These are phyloP conservation scores for Cabera pusaria DNA, from an alignment of 2,888 invertebrate genomes.

Conservation along the genomic window DNA sequence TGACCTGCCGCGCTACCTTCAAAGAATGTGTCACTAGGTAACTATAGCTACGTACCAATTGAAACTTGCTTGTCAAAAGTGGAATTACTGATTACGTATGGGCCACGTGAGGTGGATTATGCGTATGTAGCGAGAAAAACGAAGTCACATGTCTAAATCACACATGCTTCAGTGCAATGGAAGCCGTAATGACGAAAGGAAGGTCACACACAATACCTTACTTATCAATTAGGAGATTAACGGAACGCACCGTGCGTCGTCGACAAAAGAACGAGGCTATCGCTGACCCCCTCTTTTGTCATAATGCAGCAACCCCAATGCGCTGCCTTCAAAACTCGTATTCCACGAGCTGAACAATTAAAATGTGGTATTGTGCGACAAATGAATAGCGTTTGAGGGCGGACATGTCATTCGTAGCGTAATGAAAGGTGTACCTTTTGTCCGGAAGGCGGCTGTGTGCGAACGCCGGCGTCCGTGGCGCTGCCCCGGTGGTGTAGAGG, in stretches of 20 bases:
- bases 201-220: conserved; percentile 57
- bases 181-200: conserved; percentile 67
- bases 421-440: conserved; percentile 65
- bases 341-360: conserved; percentile 36
- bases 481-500: conserved; percentile 55
- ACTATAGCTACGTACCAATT: no score
- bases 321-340: conserved; percentile 30
- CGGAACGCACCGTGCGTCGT: conserved; percentile 37
- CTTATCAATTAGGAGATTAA: conserved; percentile 55
- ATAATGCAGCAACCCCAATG: conserved; percentile 54
- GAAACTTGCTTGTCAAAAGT: no score
- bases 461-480: conserved; percentile 71
- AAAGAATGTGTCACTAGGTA: no score
- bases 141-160: conserved; percentile 19
- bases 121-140: background rate
- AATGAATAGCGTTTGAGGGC: conserved; percentile 55
- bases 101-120: background rate
- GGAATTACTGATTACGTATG: no score
- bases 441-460: conserved; percentile 67
- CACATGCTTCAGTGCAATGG: conserved; percentile 33
- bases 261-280: conserved; percentile 37
- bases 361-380: conserved; percentile 49
- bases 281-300: conserved; percentile 39
- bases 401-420: conserved; percentile 46
- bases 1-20: no score